phyloP scores from a whole-genome alignment of 2,888 invertebrate species.

The Ethmia dodecea region DNA sequence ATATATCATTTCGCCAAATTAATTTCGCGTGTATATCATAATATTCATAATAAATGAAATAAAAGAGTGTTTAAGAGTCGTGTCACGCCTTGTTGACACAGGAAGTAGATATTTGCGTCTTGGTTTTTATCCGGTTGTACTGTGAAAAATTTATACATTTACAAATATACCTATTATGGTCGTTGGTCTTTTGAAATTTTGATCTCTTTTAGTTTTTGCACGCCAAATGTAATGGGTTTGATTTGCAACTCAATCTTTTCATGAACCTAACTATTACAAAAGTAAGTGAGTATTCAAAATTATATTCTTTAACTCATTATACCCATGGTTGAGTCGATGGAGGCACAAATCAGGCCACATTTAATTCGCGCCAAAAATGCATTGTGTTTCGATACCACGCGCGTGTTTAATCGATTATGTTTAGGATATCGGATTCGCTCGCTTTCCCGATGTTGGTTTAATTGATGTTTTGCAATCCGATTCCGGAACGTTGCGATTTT shows the following conservation, averaged over 20 bases:
- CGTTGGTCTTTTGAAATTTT: too few relatives aligned
- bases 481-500: conserved; percentile 7
- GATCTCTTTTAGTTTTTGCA: too few relatives aligned
- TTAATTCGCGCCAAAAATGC: conserved; percentile 29
- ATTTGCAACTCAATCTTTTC: too few relatives aligned
- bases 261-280: too few relatives aligned
- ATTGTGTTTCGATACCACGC: conserved; percentile 50
- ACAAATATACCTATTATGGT: too few relatives aligned
- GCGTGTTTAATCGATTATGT: conserved; percentile 71
- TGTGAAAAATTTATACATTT: too few relatives aligned
- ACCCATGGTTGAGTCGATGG: neutral
- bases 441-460: conserved; percentile 20
- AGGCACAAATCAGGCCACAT: conserved; percentile 5
- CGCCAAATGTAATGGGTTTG: too few relatives aligned
- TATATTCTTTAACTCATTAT: too few relatives aligned
- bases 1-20: conserved; percentile 42
- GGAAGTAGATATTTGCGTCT: conserved; percentile 3
- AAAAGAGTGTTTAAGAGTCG: too few relatives aligned
- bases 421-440: conserved; percentile 58
- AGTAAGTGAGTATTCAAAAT: too few relatives aligned
- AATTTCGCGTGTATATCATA: conserved; percentile 38
- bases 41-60: too few relatives aligned
- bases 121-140: too few relatives aligned
- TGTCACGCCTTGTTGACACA: conserved; percentile 2
- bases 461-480: conserved; percentile 32